Evolutionary conservation across 2,888 invertebrate genomes (phyloP), one percentile per base, ranked within the genome.

Genomic region (Drosophila basisetae): DNA sequence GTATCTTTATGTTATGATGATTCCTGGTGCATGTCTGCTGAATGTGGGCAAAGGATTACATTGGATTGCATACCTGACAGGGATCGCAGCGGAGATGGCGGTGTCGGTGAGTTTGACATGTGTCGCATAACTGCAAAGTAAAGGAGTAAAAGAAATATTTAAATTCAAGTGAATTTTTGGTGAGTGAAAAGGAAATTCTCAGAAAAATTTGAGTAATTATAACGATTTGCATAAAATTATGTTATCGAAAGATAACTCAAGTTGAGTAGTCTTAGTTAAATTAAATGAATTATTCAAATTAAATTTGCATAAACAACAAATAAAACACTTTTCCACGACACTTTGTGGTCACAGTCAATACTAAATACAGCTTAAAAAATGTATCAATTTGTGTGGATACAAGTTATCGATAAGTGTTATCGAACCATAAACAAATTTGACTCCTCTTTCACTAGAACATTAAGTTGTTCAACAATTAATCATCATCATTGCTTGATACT

Each of bases 101-200:
- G 92, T 80, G 92, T 91, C 82, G 93, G 92, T 73, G 93, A 92
- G 86, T 93, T 92, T 78, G 93, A 92, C 91, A 93, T 91, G 85
- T 92, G 91, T 82, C 91, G 91, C 79, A 92, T 90, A 92, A 91
- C 92, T 93, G 91, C 60, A 92, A 92, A 16, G 66, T 73, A 58
- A 77, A 52, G 35, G 53, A 76, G 73, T 47, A 58, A 68, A 60
- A 56, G 59, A 62, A 59, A 39, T 78, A 39, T 49, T 9, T 33
- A 11, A 25, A 6, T 18, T 25, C 2, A 5, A n/a, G 28, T 30
- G 30, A 4, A 18, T 30, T 50, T 30, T 50, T 2, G 2, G 6
- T 22, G 1, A 54, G 33, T 7, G 13, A 9, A 16, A 22, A 16
- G 53, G 22, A 5, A 0, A 25, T 53, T 25, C 16, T 22, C 4